These are phyloP conservation scores for Falco columbarius DNA, from an alignment of 2,797 vertebrate species.

Conservation along the genomic window DNA sequence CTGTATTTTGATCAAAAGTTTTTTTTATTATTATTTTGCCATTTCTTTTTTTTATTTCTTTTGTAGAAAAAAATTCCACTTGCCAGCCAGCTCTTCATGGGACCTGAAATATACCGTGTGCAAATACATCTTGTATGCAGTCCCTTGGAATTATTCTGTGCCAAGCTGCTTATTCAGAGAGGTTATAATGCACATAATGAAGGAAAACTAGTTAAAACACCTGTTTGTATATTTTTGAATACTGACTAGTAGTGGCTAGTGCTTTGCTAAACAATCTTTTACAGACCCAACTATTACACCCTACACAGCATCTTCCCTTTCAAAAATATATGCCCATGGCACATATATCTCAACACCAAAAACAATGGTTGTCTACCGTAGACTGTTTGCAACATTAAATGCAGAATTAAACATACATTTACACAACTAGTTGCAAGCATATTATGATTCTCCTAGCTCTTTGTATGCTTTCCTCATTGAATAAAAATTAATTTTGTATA, in stretches of 20 bases:
- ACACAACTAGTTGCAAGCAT: not conserved
- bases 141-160: not conserved
- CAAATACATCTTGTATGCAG: not conserved
- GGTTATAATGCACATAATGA: not conserved
- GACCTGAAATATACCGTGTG: not conserved
- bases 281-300: not conserved
- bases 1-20: not conserved
- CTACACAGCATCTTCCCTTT: not conserved
- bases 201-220: not conserved
- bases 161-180: not conserved
- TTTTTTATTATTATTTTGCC: not conserved
- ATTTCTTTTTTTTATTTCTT: not conserved
- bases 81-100: not conserved
- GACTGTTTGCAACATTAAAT: not conserved
- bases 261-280: not conserved
- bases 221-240: not conserved
- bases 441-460: not conserved
- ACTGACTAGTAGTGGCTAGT: not conserved
- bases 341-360: not conserved
- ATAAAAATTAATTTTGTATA: not conserved
- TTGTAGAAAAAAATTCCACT: not conserved
- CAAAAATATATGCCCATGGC: not conserved
- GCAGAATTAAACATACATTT: not conserved
- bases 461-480: not conserved
- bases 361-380: not conserved